A percentile compares a stretch with the other conserved stretches of the same genome.
phyloP scores from a whole-genome alignment of 2,888 invertebrate genomes.

The Flexamia atlantica region DNA sequence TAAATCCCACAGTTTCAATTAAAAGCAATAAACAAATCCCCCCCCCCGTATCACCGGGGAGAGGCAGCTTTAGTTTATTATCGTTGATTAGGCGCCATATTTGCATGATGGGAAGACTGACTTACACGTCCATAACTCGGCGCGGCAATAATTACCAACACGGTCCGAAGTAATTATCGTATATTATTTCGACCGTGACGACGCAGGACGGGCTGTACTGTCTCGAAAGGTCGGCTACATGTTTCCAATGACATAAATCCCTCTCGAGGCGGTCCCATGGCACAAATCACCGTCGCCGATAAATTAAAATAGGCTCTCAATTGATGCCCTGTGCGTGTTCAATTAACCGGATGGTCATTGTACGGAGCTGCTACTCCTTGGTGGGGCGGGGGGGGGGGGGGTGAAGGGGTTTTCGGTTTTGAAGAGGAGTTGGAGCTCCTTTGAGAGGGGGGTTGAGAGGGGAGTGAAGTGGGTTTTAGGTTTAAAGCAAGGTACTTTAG shows the following conservation, averaged over 20 bases:
- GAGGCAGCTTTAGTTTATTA: constrained; percentile 41
- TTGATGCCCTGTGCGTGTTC: constrained; percentile 56
- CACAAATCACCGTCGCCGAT: constrained; percentile 47
- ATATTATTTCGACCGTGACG: constrained; percentile 59
- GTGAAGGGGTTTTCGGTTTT: background rate
- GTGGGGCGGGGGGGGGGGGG: background rate
- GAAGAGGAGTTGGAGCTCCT: too few species aligned
- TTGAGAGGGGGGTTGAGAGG: too few species aligned
- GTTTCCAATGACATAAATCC: constrained; percentile 60
- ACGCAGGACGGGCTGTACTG: constrained; percentile 49
- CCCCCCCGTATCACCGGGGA: background rate
- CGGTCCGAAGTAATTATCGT: constrained; percentile 58
- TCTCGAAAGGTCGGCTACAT: constrained; percentile 58
- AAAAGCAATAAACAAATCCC: constrained; percentile 48
- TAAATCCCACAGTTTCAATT: constrained; percentile 46
- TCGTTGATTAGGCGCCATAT: constrained; percentile 58
- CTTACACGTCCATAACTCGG: constrained; percentile 53
- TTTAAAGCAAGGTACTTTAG: too few species aligned
- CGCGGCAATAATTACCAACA: constrained; percentile 56
- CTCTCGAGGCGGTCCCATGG: constrained; percentile 53
- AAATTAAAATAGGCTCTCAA: constrained; percentile 59
- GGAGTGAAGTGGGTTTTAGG: too few species aligned
- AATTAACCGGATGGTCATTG: constrained; percentile 54
- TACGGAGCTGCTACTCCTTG: constrained; percentile 4
- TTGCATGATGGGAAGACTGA: constrained; percentile 54